phyloP scores from a whole-genome alignment of 2,888 invertebrate species.

The Troides aeacus region DNA sequence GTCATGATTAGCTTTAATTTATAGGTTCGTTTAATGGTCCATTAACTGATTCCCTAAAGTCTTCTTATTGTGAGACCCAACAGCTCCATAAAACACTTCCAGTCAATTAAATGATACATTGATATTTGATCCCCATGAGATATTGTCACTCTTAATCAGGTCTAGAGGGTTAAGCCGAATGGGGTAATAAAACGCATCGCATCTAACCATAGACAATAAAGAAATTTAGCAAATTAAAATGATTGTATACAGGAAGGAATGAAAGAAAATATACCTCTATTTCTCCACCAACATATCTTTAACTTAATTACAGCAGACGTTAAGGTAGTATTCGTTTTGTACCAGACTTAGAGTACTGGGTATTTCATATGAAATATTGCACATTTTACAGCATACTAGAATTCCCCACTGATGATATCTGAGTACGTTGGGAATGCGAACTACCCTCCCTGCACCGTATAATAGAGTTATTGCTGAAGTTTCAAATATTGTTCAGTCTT shows the following conservation, averaged over 20 bases:
- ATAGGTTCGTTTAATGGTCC: slow-evolving; percentile 72
- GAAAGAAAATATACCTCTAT: slow-evolving; percentile 35
- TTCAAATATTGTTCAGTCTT: slow-evolving; percentile 5
- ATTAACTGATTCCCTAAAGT: slow-evolving; percentile 66
- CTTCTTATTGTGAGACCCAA: slow-evolving; percentile 62
- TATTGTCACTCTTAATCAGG: slow-evolving; percentile 45
- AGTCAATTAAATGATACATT: slow-evolving; percentile 59
- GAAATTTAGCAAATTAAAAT: neutral
- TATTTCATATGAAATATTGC: slow-evolving; percentile 52
- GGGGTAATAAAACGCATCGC: slow-evolving; percentile 10
- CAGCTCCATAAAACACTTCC: slow-evolving; percentile 69
- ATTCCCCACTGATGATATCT: slow-evolving; percentile 41
- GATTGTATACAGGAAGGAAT: neutral
- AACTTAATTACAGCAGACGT: slow-evolving; percentile 50
- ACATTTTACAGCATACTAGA: slow-evolving; percentile 44
- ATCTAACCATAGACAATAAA: no score
- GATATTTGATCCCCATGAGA: slow-evolving; percentile 51
- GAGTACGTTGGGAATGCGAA: slow-evolving; percentile 30
- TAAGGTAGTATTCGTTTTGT: slow-evolving; percentile 44
- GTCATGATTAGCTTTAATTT: slow-evolving; percentile 77
- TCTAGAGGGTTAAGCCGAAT: slow-evolving; percentile 34
- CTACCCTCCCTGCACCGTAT: slow-evolving; percentile 13
- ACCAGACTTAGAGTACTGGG: slow-evolving; percentile 44
- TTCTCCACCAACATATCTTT: slow-evolving; percentile 48
- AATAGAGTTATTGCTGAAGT: slow-evolving; percentile 10